Conservation (phyloP, 1,140 invertebrate genomes). For the Cherax destructor region DNA sequence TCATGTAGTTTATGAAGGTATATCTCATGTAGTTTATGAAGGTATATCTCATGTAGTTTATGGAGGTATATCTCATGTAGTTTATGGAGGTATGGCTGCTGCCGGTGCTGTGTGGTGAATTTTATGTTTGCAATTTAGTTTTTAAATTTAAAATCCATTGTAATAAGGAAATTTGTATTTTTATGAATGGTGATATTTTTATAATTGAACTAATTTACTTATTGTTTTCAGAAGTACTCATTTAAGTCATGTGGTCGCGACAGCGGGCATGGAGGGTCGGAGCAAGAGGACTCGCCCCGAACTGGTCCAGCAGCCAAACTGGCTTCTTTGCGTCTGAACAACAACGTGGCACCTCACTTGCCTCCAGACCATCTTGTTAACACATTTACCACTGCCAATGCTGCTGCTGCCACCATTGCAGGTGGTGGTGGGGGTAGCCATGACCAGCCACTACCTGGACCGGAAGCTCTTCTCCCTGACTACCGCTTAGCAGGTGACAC, state of each 20-base stretch:
- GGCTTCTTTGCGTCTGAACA: slow-evolving; percentile 66
- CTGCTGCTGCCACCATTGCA: slow-evolving; percentile 64
- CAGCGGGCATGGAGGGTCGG: slow-evolving; percentile 81
- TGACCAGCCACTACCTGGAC: slow-evolving; percentile 59
- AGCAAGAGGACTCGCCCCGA: slow-evolving; percentile 81
- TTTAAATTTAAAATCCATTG: background rate
- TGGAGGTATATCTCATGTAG: background rate
- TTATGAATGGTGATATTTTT: background rate
- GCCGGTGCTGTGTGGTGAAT: background rate
- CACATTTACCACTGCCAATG: slow-evolving; percentile 73
- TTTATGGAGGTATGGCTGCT: background rate
- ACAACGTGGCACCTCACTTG: slow-evolving; percentile 67
- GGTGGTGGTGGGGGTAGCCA: slow-evolving; percentile 72
- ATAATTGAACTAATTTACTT: background rate
- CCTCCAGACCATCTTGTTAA: slow-evolving; percentile 74
- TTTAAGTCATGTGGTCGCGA: slow-evolving; percentile 83
- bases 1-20: too few relatives aligned
- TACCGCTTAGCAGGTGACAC: slow-evolving; percentile 65
- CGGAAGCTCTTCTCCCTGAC: slow-evolving; percentile 68
- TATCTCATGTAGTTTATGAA: background rate
- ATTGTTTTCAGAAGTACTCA: slow-evolving; percentile 82
- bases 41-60: background rate
- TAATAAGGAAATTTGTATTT: background rate
- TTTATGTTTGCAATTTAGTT: background rate
- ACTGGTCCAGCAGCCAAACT: slow-evolving; percentile 73